These are phyloP conservation scores for Chironomus striatipennis DNA, from an alignment of 1,140 invertebrate genomes.

Conservation along the genomic window DNA sequence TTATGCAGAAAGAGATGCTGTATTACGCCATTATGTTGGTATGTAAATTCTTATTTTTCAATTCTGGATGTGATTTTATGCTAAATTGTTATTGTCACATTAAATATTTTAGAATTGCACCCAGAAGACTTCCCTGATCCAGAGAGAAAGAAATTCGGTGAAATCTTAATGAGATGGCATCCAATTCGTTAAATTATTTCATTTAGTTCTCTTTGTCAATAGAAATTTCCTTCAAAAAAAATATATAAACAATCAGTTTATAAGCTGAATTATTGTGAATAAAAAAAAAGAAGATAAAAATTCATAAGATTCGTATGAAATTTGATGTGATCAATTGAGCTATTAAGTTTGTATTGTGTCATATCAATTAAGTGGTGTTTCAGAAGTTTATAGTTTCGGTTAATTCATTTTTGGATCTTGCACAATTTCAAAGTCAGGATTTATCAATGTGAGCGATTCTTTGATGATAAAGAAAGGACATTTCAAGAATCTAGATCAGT, in stretches of 20 bases:
- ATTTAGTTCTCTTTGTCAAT: neutral
- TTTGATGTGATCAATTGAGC: too few species aligned
- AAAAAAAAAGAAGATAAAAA: too few species aligned
- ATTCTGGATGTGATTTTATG: neutral
- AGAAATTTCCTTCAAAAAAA: neutral
- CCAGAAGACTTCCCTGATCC: slow-evolving; percentile 58
- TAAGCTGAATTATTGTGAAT: neutral
- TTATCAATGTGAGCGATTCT: too few species aligned
- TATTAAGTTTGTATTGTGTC: too few species aligned
- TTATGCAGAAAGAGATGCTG: slow-evolving; percentile 52
- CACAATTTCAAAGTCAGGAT: too few species aligned
- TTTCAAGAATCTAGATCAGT: too few species aligned
- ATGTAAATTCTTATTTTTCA: neutral
- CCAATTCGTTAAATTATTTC: slow-evolving; percentile 49
- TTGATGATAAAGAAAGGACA: too few species aligned
- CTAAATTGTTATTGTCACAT: neutral
- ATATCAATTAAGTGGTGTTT: too few species aligned
- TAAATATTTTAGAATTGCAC: slow-evolving; percentile 42
- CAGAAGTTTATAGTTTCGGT: too few species aligned
- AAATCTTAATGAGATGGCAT: slow-evolving; percentile 51
- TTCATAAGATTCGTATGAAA: too few species aligned
- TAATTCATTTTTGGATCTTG: too few species aligned
- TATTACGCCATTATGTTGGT: slow-evolving; percentile 55
- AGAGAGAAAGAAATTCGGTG: slow-evolving; percentile 51
- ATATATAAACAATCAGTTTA: slow-evolving; percentile 8